Conservation (phyloP, 2,113 vertebrate genomes). For the Orthonyx spaldingii region DNA sequence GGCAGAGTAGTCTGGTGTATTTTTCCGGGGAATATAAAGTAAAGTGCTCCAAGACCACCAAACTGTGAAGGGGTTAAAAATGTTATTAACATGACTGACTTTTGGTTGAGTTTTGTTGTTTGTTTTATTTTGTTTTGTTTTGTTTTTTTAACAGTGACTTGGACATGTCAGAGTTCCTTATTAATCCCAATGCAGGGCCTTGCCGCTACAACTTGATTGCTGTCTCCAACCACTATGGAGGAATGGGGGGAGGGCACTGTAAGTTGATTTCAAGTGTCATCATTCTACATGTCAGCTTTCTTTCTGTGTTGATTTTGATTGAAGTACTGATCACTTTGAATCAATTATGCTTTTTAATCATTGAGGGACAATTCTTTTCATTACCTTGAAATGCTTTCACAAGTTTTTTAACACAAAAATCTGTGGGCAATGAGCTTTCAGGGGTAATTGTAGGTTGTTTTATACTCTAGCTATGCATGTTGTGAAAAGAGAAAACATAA, state of each 20-base stretch:
- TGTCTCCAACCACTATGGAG: slow-evolving; percentile 99
- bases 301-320: not conserved
- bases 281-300: not conserved
- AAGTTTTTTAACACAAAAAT: not conserved
- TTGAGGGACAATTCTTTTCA: not conserved
- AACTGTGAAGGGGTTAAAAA: not conserved
- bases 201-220: slow-evolving; percentile 96
- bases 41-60: not conserved
- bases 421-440: not conserved
- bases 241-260: slow-evolving; percentile 99
- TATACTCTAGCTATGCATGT: not conserved
- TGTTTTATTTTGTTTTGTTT: not conserved
- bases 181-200: slow-evolving; percentile 94
- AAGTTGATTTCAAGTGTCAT: slow-evolving; percentile 66
- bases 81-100: not conserved
- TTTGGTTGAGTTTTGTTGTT: not conserved
- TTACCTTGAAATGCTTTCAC: not conserved
- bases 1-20: not conserved
- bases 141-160: slow-evolving; percentile 81
- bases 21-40: not conserved
- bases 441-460: not conserved
- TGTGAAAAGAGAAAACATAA: not conserved
- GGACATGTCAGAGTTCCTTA: slow-evolving; percentile 99
- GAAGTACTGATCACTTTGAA: not conserved
- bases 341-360: not conserved